Percentiles rank a stretch among this genome's conserved stretches.
Conservation (phyloP, 2,888 invertebrate genomes). For the Entomobrya proxima region DNA sequence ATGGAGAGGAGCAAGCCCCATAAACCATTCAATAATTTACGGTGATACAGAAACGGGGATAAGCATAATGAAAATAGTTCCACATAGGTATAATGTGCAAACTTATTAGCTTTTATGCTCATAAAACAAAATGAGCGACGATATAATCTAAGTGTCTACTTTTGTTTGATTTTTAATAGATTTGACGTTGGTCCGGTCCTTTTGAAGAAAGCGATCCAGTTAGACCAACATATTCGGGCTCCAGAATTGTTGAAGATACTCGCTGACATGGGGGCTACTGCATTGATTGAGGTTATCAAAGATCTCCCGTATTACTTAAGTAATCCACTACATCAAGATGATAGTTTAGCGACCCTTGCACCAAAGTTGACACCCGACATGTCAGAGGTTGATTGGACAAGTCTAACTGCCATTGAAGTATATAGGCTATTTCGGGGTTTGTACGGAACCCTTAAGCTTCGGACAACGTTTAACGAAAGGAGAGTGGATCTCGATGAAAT, state of each 20-base stretch:
- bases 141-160: neutral
- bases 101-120: neutral
- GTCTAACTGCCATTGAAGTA: conserved; percentile 82
- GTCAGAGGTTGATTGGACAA: conserved; percentile 83
- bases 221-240: conserved; percentile 70
- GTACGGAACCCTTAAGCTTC: conserved; percentile 70
- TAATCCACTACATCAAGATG: conserved; percentile 63
- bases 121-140: neutral
- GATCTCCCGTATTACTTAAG: conserved; percentile 45
- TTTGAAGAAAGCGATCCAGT: conserved; percentile 44
- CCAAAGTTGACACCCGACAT: conserved; percentile 84
- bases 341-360: conserved; percentile 79
- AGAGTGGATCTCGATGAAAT: conserved; percentile 71
- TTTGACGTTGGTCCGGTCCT: conserved; percentile 74
- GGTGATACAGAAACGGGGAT: conserved; percentile 90
- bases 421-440: conserved; percentile 86
- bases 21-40: conserved; percentile 89
- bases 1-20: conserved; percentile 96
- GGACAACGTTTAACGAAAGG: conserved; percentile 61
- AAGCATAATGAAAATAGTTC: conserved; percentile 90
- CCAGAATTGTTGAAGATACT: conserved; percentile 66
- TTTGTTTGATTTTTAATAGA: conserved; percentile 47
- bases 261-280: conserved; percentile 61
- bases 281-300: conserved; percentile 63
- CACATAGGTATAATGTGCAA: conserved; percentile 80